Conservation (phyloP, 2,797 vertebrate species). For the Mormyrus hasselquistii region DNA sequence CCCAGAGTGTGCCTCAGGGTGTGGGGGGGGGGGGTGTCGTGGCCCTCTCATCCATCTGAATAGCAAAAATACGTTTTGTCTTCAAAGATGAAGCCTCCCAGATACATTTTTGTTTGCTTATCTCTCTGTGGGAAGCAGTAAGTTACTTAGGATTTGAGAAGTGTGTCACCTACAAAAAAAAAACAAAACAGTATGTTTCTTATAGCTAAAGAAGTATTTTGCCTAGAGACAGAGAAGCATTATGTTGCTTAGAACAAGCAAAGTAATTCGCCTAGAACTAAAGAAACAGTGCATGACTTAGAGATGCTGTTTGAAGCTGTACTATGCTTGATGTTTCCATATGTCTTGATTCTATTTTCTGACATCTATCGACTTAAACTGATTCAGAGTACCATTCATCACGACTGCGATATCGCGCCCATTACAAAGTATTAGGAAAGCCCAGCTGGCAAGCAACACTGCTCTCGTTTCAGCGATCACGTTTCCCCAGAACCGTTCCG, state of each 20-base stretch:
- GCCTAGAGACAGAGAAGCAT: neutral
- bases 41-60: neutral
- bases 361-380: neutral
- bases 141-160: neutral
- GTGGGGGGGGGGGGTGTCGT: neutral
- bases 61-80: neutral
- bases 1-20: neutral
- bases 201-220: neutral
- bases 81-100: neutral
- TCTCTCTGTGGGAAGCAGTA: neutral
- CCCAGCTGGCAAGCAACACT: neutral
- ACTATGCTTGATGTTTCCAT: neutral
- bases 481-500: neutral
- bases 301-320: neutral
- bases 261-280: neutral
- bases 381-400: neutral
- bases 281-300: neutral
- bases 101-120: neutral
- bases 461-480: neutral
- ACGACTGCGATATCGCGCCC: neutral
- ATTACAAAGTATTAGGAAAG: neutral
- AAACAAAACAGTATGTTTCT: neutral
- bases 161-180: neutral
- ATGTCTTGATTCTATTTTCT: neutral
- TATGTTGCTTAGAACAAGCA: neutral